Evolutionary conservation across 2,113 vertebrate species (phyloP), one percentile per base, ranked within the genome.

Genomic region (Polypterus bichir): DNA sequence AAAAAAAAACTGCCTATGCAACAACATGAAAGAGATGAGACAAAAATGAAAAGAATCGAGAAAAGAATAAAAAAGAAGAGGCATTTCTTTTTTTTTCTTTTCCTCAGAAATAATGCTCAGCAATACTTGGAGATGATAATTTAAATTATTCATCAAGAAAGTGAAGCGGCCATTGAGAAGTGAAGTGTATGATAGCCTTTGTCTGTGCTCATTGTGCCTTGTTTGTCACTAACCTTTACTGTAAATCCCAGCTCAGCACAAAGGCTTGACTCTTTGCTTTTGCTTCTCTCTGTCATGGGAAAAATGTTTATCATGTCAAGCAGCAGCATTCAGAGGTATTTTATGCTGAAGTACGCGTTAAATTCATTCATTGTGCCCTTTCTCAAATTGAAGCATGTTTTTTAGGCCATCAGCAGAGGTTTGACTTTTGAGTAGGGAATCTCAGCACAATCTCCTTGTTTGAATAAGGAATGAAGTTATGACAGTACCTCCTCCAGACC

Each of bases 111-210:
- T 78, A 78, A 82, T 85, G 27, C 77, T 69, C 79, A 86, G 79
- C 84, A 86, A 84, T 83, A 81, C 81, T 79, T 70, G 6, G 86
- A 74, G 66, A 88, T 83, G 81, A 85, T 88, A 81, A 82, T 87
- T 92, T 88, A 84, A 89, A 92, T 92, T 92, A 92, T 93, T 92
- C 87, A 92, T 92, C 86, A 79, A 90, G 80, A 91, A 82, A 86
- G 88, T 85, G 88, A 88, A 92, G 91, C 83, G 79, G 82, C 85
- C 87, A 89, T 90, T 91, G 86, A 90, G 76, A 78, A 66, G 74
- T 73, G 68, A 76, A 76, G 79, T 94, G 86, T 89, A 89, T 91
- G 81, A 88, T 86, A 80, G 73, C 84, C 89, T 93, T 92, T 97
- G 92, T 94, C 83, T 84, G 74, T 74, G 73, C 57, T 79, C 77